Evolutionary conservation across 30 jellyfish, hydroid and myxozoan genomes (phyloP).

Genomic region (Turritopsis rubra): DNA sequence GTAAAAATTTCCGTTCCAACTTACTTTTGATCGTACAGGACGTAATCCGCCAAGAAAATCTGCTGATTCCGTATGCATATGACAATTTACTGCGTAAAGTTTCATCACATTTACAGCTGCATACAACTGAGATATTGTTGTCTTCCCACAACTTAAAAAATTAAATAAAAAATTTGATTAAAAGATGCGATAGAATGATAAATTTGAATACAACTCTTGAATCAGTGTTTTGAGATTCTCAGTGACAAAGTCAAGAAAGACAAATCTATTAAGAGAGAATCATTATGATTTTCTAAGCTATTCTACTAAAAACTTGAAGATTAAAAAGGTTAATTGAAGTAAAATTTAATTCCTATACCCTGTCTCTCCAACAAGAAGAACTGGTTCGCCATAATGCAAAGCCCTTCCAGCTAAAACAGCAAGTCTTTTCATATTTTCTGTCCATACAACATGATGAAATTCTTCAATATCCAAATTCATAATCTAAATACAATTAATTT

Average conservation of each 20-base stretch:
- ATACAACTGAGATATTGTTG: conserved; percentile 83
- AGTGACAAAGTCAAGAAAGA: no score
- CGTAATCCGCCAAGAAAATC: conserved; percentile 98
- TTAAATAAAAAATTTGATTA: not conserved
- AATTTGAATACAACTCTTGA: not conserved
- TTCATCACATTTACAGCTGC: conserved; percentile 46
- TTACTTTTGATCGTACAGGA: conserved; percentile 75
- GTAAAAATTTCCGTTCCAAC: no score
- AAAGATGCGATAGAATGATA: no score
- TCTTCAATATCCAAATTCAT: conserved; percentile 7
- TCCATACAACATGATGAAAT: conserved; percentile 90
- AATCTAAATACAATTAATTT: not conserved
- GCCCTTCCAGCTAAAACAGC: conserved; percentile 93
- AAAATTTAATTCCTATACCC: no score
- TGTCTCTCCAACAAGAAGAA: conserved; percentile 92
- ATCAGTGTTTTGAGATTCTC: no score
- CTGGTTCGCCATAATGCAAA: conserved; percentile 80
- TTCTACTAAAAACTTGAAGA: no score
- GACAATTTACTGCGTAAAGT: conserved; percentile 78
- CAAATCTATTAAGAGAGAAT: no score
- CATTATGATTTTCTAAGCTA: no score
- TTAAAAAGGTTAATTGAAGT: no score
- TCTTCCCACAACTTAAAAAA: conserved; percentile 78
- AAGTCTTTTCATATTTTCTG: conserved; percentile 59
- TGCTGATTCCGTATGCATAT: conserved; percentile 92